Conservation (phyloP, 1,140 invertebrate genomes). For the Sitodiplosis mosellana region DNA sequence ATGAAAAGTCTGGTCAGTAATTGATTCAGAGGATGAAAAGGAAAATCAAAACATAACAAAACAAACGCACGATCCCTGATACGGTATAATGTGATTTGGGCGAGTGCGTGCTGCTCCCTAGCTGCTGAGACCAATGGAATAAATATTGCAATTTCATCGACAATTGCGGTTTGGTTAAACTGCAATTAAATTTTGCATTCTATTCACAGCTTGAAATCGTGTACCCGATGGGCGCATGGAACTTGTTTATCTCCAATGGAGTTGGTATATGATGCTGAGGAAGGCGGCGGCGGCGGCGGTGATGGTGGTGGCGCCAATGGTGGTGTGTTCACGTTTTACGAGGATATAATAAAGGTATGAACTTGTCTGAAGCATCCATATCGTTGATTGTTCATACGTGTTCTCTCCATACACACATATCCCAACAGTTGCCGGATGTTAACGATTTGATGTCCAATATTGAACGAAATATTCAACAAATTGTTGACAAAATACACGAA, state of each 20-base stretch:
- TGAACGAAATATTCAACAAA: not conserved
- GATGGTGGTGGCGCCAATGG: too few relatives aligned
- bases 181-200: not conserved
- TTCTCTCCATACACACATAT: too few relatives aligned
- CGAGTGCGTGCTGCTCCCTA: too few relatives aligned
- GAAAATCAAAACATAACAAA: too few relatives aligned
- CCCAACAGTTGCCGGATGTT: not conserved
- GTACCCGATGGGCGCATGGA: conserved; percentile 69
- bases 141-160: too few relatives aligned
- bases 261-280: conserved; percentile 30
- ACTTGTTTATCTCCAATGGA: conserved; percentile 45
- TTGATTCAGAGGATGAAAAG: too few relatives aligned
- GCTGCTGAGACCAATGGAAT: too few relatives aligned
- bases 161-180: not conserved
- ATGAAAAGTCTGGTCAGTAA: too few relatives aligned
- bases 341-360: conserved; percentile 48
- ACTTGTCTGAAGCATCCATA: not conserved
- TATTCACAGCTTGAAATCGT: conserved; percentile 39
- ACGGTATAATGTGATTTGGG: too few relatives aligned
- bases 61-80: too few relatives aligned
- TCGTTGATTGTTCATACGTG: not conserved
- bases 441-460: not conserved
- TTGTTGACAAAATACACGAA: not conserved
- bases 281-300: too few relatives aligned
- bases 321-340: conserved; percentile 46